phyloP scores from a whole-genome alignment of 64 coral and sea anemone species.

The Catalaphyllia jardinei region DNA sequence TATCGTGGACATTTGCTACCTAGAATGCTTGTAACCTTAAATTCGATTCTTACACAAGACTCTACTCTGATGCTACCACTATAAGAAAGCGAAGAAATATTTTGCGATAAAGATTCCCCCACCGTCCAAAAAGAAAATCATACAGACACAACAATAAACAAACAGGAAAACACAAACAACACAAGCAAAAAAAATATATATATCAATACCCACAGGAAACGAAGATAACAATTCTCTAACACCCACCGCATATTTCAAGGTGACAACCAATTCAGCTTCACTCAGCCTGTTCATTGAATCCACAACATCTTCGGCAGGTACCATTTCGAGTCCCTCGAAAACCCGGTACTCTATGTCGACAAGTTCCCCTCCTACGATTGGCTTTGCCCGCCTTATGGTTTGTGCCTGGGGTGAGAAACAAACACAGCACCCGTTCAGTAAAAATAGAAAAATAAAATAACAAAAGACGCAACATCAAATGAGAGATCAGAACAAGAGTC shows the following conservation, averaged over 20 bases:
- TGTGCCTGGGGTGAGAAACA: background rate
- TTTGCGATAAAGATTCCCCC: no score
- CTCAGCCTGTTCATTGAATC: constrained; percentile 37
- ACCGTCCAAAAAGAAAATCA: no score
- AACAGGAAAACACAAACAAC: no score
- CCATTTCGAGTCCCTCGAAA: constrained; percentile 22
- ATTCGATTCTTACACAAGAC: no score
- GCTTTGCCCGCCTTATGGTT: constrained; percentile 30
- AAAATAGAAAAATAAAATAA: background rate
- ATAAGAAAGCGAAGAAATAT: background rate
- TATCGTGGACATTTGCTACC: no score
- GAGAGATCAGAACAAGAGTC: no score
- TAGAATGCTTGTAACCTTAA: no score
- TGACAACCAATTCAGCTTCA: constrained; percentile 24
- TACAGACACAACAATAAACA: no score
- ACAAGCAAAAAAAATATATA: no score
- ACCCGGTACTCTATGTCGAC: constrained; percentile 58
- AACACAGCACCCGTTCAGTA: background rate
- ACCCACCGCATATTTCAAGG: constrained; percentile 1
- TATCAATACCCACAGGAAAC: no score
- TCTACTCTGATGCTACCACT: no score
- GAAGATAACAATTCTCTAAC: background rate
- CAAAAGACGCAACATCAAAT: no score
- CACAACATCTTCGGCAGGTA: constrained; percentile 33
- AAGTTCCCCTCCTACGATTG: constrained; percentile 34